Evolutionary conservation across 1,140 invertebrate genomes (phyloP).

Genomic region (Musca domestica): DNA sequence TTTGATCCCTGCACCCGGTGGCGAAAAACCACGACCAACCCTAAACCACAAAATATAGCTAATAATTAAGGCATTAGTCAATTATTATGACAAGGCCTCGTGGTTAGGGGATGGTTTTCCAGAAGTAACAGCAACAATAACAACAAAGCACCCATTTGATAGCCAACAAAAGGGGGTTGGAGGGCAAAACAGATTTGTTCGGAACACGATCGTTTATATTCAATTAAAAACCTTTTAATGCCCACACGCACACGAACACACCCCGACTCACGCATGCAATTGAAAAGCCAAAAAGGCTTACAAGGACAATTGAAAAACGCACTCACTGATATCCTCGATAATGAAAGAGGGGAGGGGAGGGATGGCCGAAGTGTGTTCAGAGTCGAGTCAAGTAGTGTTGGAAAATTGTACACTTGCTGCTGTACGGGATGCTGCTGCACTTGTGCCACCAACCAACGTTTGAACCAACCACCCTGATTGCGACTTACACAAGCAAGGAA

Average conservation of each 20-base stretch:
- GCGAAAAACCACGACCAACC: constrained; percentile 51
- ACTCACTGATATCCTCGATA: not conserved
- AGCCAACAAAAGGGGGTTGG: constrained; percentile 14
- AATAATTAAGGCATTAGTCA: constrained; percentile 52
- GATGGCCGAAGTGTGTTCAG: not conserved
- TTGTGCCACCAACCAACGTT: constrained; percentile 31
- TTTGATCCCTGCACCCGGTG: constrained; percentile 25
- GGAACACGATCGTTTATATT: constrained; percentile 52
- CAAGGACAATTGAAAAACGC: not conserved
- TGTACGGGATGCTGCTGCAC: constrained; percentile 51
- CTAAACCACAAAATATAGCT: constrained; percentile 48
- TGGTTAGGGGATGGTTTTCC: constrained; percentile 16
- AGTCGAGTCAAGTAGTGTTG: not conserved
- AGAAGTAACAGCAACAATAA: not conserved
- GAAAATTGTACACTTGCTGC: constrained; percentile 44
- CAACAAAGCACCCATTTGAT: not conserved
- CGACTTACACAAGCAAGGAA: too few relatives aligned
- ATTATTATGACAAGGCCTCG: constrained; percentile 2
- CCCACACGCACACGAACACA: constrained; percentile 2
- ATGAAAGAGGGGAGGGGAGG: not conserved
- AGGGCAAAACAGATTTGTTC: constrained; percentile 8
- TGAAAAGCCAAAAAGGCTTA: constrained; percentile 40
- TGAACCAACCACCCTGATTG: constrained; percentile 17
- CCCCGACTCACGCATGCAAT: constrained; percentile 23
- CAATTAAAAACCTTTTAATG: constrained; percentile 45